Evolutionary conservation across 2,888 invertebrate species (phyloP).

Genomic region (Callyntrura sp.): DNA sequence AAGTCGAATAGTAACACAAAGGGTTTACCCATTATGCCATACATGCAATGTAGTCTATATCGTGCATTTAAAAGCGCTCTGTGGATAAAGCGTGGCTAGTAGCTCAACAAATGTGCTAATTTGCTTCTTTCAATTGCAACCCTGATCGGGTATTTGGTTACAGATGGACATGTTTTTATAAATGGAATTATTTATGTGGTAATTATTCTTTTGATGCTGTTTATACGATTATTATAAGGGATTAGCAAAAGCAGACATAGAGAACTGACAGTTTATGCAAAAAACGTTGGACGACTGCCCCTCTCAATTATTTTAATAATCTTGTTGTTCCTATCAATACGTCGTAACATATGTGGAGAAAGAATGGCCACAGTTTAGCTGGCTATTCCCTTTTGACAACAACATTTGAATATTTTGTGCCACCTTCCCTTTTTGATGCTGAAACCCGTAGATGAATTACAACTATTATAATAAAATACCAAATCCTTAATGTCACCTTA

Average conservation of each 20-base stretch:
- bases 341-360: conserved; percentile 36
- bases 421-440: conserved; percentile 20
- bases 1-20: background rate
- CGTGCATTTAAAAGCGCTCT: background rate
- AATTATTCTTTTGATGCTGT: conserved; percentile 52
- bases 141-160: conserved; percentile 34
- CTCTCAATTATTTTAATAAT: conserved; percentile 54
- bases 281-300: conserved; percentile 39
- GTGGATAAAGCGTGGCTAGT: conserved; percentile 2
- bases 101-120: conserved; percentile 16
- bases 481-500: conserved; percentile 61
- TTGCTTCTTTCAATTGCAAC: background rate
- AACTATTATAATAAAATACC: conserved; percentile 10
- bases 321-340: conserved; percentile 22
- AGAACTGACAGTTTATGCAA: conserved; percentile 40
- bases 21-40: background rate
- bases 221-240: conserved; percentile 31
- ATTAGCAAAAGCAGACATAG: conserved; percentile 48
- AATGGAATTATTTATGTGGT: conserved; percentile 34
- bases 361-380: conserved; percentile 16
- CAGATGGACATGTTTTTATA: conserved; percentile 50
- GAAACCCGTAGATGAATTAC: too few relatives aligned
- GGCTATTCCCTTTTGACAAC: conserved; percentile 30
- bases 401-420: conserved; percentile 33
- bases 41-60: background rate